Evolutionary conservation across 2,797 vertebrate genomes (phyloP).

Genomic region (Erethizon dorsatum): DNA sequence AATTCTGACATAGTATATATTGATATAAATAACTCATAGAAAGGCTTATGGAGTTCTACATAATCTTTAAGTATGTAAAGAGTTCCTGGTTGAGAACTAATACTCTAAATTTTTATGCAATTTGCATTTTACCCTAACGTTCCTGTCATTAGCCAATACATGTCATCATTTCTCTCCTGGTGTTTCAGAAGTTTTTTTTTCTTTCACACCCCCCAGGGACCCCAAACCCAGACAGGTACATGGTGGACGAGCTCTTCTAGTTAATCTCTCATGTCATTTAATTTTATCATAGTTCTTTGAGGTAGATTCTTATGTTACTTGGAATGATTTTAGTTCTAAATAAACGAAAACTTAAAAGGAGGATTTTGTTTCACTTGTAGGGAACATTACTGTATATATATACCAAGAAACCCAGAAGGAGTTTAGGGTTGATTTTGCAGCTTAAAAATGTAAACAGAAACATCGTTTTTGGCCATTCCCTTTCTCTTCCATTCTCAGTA

Average conservation of each 20-base stretch:
- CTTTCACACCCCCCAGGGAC: not conserved
- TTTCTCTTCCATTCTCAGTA: not conserved
- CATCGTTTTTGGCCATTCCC: not conserved
- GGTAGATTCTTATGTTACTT: not conserved
- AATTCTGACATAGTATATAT: not conserved
- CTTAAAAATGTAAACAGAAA: not conserved
- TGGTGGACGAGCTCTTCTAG: not conserved
- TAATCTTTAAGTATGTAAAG: not conserved
- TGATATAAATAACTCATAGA: not conserved
- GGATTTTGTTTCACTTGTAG: not conserved
- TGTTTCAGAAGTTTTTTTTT: not conserved
- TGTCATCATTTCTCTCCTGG: not conserved
- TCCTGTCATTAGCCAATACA: not conserved
- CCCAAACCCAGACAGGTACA: not conserved
- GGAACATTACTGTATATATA: not conserved
- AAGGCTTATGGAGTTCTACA: not conserved
- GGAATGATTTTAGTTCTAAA: slow-evolving; percentile 8
- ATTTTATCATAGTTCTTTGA: not conserved
- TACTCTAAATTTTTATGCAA: not conserved
- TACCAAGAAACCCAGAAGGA: not conserved
- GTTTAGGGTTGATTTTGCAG: not conserved
- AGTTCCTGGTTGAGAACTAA: not conserved
- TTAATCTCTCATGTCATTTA: not conserved
- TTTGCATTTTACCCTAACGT: slow-evolving; percentile 26
- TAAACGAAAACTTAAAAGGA: not conserved